A percentile compares a stretch with the other conserved stretches of the same genome.
Evolutionary conservation across 2,888 invertebrate genomes (phyloP).

Genomic region (Philhelius pedissequus): DNA sequence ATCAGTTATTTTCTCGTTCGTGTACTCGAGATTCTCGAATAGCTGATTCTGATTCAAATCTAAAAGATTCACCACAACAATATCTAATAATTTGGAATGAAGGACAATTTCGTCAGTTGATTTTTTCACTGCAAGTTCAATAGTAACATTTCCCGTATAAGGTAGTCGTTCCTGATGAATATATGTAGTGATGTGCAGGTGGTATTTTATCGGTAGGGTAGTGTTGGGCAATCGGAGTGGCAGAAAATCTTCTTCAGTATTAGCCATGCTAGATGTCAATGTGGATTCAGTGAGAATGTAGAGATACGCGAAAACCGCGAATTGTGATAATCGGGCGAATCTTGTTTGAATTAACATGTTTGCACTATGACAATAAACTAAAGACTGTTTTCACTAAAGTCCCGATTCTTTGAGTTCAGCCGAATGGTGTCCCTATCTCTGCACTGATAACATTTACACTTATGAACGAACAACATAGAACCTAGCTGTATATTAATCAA

Average conservation of each 20-base stretch:
- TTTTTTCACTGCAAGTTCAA: conserved; percentile 72
- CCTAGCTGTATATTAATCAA: background rate
- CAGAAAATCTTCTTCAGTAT: background rate
- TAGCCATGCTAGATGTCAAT: background rate
- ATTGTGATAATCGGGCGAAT: conserved; percentile 6
- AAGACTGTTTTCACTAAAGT: conserved; percentile 20
- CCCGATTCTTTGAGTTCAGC: conserved; percentile 15
- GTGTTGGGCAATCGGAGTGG: conserved; percentile 80
- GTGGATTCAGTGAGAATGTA: background rate
- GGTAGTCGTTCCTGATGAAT: conserved; percentile 72
- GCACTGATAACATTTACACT: conserved; percentile 17
- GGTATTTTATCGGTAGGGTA: conserved; percentile 81
- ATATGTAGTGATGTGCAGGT: conserved; percentile 74
- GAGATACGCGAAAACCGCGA: conserved; percentile 21
- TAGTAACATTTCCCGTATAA: conserved; percentile 75
- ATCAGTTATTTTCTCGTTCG: conserved; percentile 69
- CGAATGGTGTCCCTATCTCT: conserved; percentile 22
- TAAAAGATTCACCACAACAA: conserved; percentile 71
- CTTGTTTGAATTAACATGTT: conserved; percentile 40
- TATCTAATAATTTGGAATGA: conserved; percentile 73
- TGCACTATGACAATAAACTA: conserved; percentile 17
- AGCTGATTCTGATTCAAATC: conserved; percentile 69
- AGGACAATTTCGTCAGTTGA: conserved; percentile 75
- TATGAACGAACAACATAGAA: background rate
- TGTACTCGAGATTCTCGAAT: conserved; percentile 72